A percentile compares a stretch with the other conserved stretches of the same genome.
Conservation (phyloP, 2,888 invertebrate species). For the Thysanoteuthis rhombus region DNA sequence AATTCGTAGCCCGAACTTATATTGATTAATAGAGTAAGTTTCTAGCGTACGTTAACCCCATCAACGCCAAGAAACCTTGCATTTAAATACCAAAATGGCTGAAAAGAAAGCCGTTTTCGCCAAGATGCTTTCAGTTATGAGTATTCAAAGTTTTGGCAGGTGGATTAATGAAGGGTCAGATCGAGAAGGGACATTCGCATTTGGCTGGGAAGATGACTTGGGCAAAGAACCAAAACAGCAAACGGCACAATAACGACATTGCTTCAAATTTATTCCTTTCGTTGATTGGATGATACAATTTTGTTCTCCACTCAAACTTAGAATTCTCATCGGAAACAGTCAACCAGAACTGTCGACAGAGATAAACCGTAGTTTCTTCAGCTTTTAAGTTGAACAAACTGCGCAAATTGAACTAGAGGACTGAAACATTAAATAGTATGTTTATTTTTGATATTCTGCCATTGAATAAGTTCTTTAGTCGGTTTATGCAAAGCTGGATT, state of each 20-base stretch:
- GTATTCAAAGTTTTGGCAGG: background rate
- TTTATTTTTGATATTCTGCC: too few species aligned
- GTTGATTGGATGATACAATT: background rate
- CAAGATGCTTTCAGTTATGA: background rate
- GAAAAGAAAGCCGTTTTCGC: background rate
- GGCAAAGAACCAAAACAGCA: background rate
- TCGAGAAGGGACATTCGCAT: background rate
- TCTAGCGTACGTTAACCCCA: too few species aligned
- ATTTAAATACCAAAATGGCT: background rate
- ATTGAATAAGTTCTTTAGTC: too few species aligned
- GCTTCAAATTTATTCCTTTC: background rate
- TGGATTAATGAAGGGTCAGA: background rate
- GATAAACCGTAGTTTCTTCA: too few species aligned
- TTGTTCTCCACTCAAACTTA: background rate
- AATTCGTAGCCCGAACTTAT: too few species aligned
- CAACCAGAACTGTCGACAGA: too few species aligned
- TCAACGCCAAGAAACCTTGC: background rate
- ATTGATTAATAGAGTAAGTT: too few species aligned
- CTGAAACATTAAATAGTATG: too few species aligned
- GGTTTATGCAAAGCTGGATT: too few species aligned
- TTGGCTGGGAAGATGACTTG: background rate
- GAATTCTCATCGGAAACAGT: too few species aligned
- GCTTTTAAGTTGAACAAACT: too few species aligned
- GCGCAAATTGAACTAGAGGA: too few species aligned
- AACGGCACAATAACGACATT: background rate